Base-by-base conservation (phyloP, 1,140 invertebrate genomes). In the Bactericera cockerelli region DNA sequence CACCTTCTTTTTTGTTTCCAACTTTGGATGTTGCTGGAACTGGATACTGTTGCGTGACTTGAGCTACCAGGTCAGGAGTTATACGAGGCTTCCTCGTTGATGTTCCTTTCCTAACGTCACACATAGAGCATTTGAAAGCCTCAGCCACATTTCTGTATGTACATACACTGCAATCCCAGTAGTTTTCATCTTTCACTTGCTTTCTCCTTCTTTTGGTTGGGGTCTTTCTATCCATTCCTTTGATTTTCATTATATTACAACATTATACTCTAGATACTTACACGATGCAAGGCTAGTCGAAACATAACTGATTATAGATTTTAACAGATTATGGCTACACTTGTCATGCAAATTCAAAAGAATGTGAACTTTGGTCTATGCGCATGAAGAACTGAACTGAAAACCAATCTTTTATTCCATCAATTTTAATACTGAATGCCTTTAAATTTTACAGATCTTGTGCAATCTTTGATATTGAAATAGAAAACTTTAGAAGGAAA, bases 91-190 rank as follows among this genome's bases (percentile, higher is more conserved):
- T 96, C 67, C 80, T 74, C 19, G 81, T 84, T 2, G 81, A 82
- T 1, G 81, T 84, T 61, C 88, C 94, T 84, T 98, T 98, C 65
- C 94, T 79, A 66, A 96, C 90, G 81, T 97, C 93, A 80, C 94
- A 98, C 91, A 98, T 97, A 69, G 92, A 83, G 80, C 93, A 97
- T 81, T 97, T 97, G 76, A 97, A 98, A 64, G 93, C 93, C 82
- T 97, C 94, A 61, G 91, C 87, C 67, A 90, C 90, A 76, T 98
- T 98, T 74, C 88, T 81, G 75, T 87, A 93, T 28, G 94, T 98
- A 76, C 93, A 98, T 67, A 97, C 92, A 77, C 90, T 94, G 75
- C 94, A 98, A 74, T 97, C 93, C 94, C 94, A 98, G 74, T 83
- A 89, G 73, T 91, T 93, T 70, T 95, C 92, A 77, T 96, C 92